Evolutionary conservation across 2,797 vertebrate species (phyloP).

Genomic region (Sebastes nivosus): DNA sequence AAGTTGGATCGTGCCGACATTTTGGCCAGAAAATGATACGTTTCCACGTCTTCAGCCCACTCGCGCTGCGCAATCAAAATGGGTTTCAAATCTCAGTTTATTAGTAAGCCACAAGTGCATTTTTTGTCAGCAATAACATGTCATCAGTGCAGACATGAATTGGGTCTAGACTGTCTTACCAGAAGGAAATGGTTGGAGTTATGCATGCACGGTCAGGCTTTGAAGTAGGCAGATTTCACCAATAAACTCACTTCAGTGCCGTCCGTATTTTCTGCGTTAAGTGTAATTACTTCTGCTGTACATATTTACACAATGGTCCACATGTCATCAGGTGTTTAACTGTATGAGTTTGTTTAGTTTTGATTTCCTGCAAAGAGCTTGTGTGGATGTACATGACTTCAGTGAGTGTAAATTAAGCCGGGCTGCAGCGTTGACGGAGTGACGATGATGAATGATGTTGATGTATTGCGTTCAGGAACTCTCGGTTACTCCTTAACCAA

Average conservation of each 20-base stretch:
- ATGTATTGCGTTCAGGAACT: slow-evolving; percentile 61
- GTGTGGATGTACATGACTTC: slow-evolving; percentile 26
- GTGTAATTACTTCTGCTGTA: slow-evolving; percentile 10
- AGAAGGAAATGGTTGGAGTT: slow-evolving; percentile 41
- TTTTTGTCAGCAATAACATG: slow-evolving; percentile 20
- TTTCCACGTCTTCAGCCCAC: not conserved
- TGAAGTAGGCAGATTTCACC: slow-evolving; percentile 31
- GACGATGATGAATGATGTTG: slow-evolving; percentile 67
- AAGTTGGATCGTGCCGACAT: not conserved
- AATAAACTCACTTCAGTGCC: slow-evolving; percentile 1
- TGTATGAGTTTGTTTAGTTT: slow-evolving; percentile 53
- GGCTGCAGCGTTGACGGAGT: slow-evolving; percentile 48
- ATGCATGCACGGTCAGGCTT: slow-evolving; percentile 23
- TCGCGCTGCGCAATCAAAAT: slow-evolving; percentile 3
- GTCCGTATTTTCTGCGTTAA: slow-evolving; percentile 21
- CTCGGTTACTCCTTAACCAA: slow-evolving; percentile 43
- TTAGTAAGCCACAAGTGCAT: slow-evolving; percentile 8
- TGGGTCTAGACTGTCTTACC: slow-evolving; percentile 35
- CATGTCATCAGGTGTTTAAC: slow-evolving; percentile 59
- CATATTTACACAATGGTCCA: slow-evolving; percentile 28
- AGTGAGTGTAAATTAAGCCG: slow-evolving; percentile 45
- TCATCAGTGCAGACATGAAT: slow-evolving; percentile 29
- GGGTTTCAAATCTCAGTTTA: slow-evolving; percentile 18
- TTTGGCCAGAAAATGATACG: not conserved
- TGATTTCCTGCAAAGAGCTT: slow-evolving; percentile 55